A percentile compares a stretch with the other conserved stretches of the same genome.
These are phyloP conservation scores for Bubo blakistoni DNA, from an alignment of 2,113 vertebrate genomes.

Conservation along the genomic window DNA sequence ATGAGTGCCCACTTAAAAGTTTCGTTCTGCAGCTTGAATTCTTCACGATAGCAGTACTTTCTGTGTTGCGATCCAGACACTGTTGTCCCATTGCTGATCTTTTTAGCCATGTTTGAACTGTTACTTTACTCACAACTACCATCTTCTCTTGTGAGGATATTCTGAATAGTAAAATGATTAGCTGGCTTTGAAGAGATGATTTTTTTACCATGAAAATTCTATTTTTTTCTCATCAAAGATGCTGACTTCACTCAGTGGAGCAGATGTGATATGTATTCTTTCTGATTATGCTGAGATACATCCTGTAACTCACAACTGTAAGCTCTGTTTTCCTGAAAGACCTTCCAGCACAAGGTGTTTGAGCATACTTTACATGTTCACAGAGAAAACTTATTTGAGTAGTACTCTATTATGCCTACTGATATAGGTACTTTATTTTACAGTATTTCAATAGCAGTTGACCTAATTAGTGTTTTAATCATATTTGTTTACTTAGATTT, in stretches of 20 bases:
- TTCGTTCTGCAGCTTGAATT: neutral
- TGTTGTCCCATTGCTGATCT: neutral
- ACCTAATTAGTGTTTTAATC: conserved; percentile 11
- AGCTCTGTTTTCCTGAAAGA: neutral
- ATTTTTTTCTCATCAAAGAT: neutral
- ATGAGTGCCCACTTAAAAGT: neutral
- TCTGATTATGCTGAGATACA: neutral
- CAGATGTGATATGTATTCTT: neutral
- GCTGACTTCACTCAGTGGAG: neutral
- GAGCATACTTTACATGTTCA: neutral
- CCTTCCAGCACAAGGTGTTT: neutral
- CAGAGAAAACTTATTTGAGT: neutral
- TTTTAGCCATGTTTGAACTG: neutral
- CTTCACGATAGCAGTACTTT: neutral
- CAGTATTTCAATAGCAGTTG: neutral
- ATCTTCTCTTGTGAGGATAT: neutral
- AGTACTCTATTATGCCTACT: neutral
- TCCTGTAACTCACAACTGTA: neutral
- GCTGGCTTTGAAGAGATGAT: neutral
- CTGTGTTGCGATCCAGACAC: neutral
- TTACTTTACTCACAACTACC: neutral
- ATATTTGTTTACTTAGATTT: neutral
- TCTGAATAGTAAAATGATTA: neutral
- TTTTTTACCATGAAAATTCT: neutral
- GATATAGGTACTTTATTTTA: neutral